Percentiles rank a stretch among this genome's conserved stretches.
phyloP scores from a whole-genome alignment of 2,113 vertebrate genomes.

The Nansenia antarctica region DNA sequence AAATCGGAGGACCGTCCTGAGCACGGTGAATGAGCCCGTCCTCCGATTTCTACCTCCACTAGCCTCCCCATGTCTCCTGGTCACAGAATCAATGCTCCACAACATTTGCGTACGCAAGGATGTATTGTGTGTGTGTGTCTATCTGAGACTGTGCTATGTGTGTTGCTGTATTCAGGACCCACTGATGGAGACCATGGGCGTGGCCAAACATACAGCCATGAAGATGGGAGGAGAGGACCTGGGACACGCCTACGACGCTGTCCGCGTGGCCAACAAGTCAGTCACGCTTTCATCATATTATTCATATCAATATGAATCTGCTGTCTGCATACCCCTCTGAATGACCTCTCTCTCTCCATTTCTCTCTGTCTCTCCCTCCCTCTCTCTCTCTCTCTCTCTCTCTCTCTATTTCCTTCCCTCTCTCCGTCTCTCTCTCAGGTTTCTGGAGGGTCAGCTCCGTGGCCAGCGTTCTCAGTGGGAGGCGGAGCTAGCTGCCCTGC shows the following conservation, averaged over 20 bases:
- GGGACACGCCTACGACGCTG: slow-evolving; percentile 68
- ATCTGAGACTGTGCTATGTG: background rate
- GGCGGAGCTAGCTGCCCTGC: slow-evolving; percentile 60
- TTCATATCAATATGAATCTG: background rate
- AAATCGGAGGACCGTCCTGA: too few species aligned
- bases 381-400: background rate
- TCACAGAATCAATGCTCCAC: background rate
- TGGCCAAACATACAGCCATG: slow-evolving; percentile 63
- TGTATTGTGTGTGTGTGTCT: too few species aligned
- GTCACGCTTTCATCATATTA: slow-evolving; percentile 30
- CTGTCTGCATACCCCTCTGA: background rate
- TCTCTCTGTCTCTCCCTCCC: background rate
- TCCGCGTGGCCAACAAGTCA: slow-evolving; percentile 81
- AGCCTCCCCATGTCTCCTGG: too few species aligned
- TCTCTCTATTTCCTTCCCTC: background rate
- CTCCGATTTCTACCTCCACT: too few species aligned
- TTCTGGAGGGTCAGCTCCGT: slow-evolving; percentile 73
- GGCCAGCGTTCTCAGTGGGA: slow-evolving; percentile 65
- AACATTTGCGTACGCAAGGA: too few species aligned
- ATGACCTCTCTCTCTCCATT: background rate
- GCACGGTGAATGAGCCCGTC: too few species aligned
- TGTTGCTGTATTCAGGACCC: slow-evolving; percentile 54
- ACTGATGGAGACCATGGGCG: slow-evolving; percentile 66
- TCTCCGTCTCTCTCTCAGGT: slow-evolving; percentile 50
- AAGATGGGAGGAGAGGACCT: slow-evolving; percentile 73